Evolutionary conservation across 2,797 vertebrate genomes (phyloP).

Genomic region (Agapornis canus): DNA sequence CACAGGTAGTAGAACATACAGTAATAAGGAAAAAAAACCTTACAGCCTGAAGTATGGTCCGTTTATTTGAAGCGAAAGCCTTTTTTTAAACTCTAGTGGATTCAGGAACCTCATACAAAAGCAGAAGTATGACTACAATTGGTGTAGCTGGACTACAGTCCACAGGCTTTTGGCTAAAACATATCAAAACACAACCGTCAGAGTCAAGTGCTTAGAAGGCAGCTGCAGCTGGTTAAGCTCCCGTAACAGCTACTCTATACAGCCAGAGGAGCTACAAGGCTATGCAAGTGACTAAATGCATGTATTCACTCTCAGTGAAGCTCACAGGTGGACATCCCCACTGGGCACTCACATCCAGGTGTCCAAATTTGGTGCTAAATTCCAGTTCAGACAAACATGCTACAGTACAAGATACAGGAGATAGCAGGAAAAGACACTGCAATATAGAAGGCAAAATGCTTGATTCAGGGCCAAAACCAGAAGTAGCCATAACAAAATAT

Average conservation of each 20-base stretch:
- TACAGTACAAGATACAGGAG: not conserved
- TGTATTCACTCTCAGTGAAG: not conserved
- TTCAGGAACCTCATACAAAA: not conserved
- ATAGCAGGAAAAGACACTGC: not conserved
- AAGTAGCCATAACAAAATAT: not conserved
- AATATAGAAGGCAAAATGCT: not conserved
- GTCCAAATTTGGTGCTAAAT: not conserved
- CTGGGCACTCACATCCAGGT: not conserved
- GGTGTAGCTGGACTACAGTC: not conserved
- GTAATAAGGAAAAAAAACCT: not conserved
- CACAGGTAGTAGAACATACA: not conserved
- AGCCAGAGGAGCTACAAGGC: not conserved
- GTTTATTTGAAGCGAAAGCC: not conserved
- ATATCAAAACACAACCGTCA: not conserved
- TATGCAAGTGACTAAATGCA: not conserved
- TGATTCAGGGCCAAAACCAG: not conserved
- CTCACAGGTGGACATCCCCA: not conserved
- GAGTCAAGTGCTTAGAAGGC: not conserved
- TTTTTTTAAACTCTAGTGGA: not conserved
- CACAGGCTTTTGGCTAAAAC: not conserved
- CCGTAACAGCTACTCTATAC: not conserved
- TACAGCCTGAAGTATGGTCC: not conserved
- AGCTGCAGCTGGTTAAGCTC: not conserved
- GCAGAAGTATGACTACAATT: not conserved
- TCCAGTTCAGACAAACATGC: not conserved